A percentile compares a stretch with the other conserved stretches of the same genome.
phyloP scores from a whole-genome alignment of 2,888 invertebrate genomes.

The Trichacis sp. region DNA sequence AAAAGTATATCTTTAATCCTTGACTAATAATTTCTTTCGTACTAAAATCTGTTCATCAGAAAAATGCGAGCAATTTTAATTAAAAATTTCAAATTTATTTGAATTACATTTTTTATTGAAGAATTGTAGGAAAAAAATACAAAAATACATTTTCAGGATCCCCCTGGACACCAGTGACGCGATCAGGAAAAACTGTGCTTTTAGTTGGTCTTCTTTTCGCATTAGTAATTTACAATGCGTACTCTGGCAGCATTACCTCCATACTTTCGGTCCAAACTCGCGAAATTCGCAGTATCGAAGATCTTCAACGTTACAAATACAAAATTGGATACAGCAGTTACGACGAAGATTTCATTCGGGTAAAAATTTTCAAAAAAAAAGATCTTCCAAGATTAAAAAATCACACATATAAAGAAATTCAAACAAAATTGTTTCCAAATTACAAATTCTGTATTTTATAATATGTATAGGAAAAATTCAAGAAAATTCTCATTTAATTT shows the following conservation, averaged over 20 bases:
- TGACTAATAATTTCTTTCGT: too few species aligned
- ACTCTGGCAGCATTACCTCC: constrained; percentile 77
- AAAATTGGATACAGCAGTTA: constrained; percentile 75
- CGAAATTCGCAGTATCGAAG: constrained; percentile 72
- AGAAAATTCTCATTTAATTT: too few species aligned
- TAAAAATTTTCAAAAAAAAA: constrained; percentile 56
- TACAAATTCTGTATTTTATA: too few species aligned
- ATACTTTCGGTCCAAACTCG: constrained; percentile 74
- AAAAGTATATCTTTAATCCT: neutral
- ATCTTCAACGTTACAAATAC: constrained; percentile 73
- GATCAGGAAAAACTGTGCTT: constrained; percentile 73
- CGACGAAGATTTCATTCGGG: constrained; percentile 76
- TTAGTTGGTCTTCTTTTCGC: constrained; percentile 74
- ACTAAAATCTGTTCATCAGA: too few species aligned
- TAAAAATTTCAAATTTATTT: too few species aligned
- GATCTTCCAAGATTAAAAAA: too few species aligned
- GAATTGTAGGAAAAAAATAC: neutral
- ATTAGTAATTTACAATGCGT: constrained; percentile 76
- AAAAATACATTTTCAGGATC: constrained; percentile 69
- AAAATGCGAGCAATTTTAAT: too few species aligned
- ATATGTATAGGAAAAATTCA: too few species aligned
- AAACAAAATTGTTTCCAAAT: too few species aligned
- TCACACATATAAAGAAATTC: too few species aligned
- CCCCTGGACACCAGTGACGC: constrained; percentile 72
- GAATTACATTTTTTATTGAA: neutral